These are phyloP conservation scores for Galerucella pusilla DNA, from an alignment of 2,888 invertebrate genomes.

Conservation along the genomic window DNA sequence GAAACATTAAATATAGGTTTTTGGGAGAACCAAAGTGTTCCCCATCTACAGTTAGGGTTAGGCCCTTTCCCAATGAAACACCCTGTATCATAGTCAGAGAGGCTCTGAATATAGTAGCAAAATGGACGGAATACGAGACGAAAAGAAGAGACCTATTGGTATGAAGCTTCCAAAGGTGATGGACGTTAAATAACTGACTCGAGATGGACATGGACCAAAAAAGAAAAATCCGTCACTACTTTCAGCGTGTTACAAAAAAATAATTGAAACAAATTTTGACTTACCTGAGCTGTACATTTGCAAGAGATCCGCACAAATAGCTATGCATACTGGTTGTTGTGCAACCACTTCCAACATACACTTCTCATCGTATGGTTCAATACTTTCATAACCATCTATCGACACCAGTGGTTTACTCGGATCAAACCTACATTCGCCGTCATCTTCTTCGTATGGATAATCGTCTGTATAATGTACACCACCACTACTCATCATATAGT, in stretches of 20 bases:
- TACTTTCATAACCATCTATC: neutral
- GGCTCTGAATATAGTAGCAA: too few relatives aligned
- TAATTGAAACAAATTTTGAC: neutral
- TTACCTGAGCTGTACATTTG: conserved; percentile 1
- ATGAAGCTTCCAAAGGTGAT: too few relatives aligned
- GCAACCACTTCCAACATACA: neutral
- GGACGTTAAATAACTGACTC: too few relatives aligned
- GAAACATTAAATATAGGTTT: too few relatives aligned
- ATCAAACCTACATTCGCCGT: neutral
- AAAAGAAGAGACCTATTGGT: too few relatives aligned
- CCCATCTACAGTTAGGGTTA: too few relatives aligned
- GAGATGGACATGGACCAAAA: too few relatives aligned
- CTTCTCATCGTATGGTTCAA: neutral
- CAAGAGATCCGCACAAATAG: neutral
- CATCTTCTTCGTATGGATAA: neutral
- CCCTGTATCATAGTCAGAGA: too few relatives aligned
- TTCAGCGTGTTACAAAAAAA: neutral
- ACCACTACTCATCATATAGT: neutral
- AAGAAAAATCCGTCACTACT: too few relatives aligned
- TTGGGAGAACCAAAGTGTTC: too few relatives aligned
- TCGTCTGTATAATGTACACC: neutral
- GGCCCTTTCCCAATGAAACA: too few relatives aligned
- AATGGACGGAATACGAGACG: too few relatives aligned
- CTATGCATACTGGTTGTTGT: conserved; percentile 1
- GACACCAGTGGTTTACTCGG: neutral